Evolutionary conservation across 30 jellyfish, hydroid and myxozoan species (phyloP), one percentile per base, ranked within the genome.

Genomic region (Aurelia aurita): DNA sequence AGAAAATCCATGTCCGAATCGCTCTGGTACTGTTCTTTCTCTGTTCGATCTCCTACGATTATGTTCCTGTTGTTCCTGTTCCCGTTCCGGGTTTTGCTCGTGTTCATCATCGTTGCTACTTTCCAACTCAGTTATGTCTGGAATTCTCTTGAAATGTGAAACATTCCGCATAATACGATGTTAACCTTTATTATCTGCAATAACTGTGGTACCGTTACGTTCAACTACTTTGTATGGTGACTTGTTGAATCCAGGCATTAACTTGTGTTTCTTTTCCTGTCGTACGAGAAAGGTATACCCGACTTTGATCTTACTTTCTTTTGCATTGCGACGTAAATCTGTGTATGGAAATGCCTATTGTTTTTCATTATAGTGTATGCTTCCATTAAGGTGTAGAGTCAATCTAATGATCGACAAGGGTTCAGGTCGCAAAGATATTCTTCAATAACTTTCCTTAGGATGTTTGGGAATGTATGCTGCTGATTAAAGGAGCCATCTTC

Each of bases 1-100:
- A 12, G 55, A 65, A 65, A 65, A 49, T 65, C 55, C 77, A 65
- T 65, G 77, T 65, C 77, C 77, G 28, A n/a, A 65, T 34, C 77
- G 49, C 77, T n/a, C 55, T 65, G 77, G 77, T 65, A 49, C 77
- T 65, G 49, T 65, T 65, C 77, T 65, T 65, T 43, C 28, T 65
- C 77, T 65, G 77, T 65, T 65, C 28, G 77, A 65, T 65, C 77
- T 65, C 77, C 77, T 28, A 65, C n/a, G n/a, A n/a, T n/a, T n/a
- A n/a, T n/a, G n/a, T n/a, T n/a, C n/a, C n/a, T n/a, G n/a, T n/a
- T 65, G 28, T 26, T 21, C 55, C 21, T 49, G 28, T 65, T 27
- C 77, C 28, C 26, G 77, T 65, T 65, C 77, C 21, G 77, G 77
- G 9, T 65, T 49, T 16, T 65, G 21, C 21, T 34, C 29, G 28